Conservation (phyloP, 2,888 invertebrate genomes). For the Azorinus chamasolen region DNA sequence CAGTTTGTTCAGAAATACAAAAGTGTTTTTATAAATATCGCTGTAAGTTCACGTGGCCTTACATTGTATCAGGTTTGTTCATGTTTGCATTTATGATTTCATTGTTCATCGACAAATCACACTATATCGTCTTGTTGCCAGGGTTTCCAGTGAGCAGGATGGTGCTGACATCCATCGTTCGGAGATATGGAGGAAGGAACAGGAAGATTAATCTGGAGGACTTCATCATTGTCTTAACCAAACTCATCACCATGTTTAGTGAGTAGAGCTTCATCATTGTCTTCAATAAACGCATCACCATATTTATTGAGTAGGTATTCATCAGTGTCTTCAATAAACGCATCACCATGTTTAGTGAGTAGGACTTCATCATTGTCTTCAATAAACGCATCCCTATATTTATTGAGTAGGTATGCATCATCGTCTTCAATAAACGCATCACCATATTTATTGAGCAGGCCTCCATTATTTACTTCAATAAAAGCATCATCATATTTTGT, state of each 20-base stretch:
- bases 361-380: not conserved
- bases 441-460: conserved; percentile 93
- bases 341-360: conserved; percentile 95
- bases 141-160: conserved; percentile 94
- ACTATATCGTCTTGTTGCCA: conserved; percentile 61
- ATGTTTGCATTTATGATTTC: too few relatives aligned
- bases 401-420: conserved; percentile 95
- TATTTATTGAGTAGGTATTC: conserved; percentile 92
- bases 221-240: conserved; percentile 97
- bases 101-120: too few relatives aligned
- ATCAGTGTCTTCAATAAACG: conserved; percentile 97
- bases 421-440: conserved; percentile 96
- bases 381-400: not conserved
- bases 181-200: conserved; percentile 94
- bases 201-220: conserved; percentile 95
- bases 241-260: conserved; percentile 97
- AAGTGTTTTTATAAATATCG: too few relatives aligned
- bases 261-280: conserved; percentile 57
- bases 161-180: conserved; percentile 94
- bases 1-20: too few relatives aligned
- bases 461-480: not conserved
- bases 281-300: not conserved
- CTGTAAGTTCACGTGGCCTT: too few relatives aligned
- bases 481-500: not conserved
- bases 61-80: too few relatives aligned